A percentile compares a stretch with the other conserved stretches of the same genome.
Conservation (phyloP, 2,797 vertebrate species). For the Acomys russatus region DNA sequence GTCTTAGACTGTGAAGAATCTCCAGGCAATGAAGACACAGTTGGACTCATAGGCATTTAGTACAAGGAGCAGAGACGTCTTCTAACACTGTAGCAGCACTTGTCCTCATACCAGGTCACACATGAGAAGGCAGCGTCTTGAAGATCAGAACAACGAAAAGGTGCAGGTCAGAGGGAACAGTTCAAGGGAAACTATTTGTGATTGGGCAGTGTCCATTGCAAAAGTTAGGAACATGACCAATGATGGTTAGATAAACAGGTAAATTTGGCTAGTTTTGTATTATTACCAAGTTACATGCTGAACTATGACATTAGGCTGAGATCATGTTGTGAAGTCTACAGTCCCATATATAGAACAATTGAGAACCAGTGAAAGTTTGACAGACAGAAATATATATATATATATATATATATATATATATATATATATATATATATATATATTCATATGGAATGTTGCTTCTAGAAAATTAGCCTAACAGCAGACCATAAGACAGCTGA, state of each 20-base stretch:
- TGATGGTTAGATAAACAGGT: neutral
- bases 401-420: too few species aligned
- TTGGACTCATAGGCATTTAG: neutral
- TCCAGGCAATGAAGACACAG: neutral
- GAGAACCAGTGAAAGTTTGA: neutral
- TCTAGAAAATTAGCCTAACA: neutral
- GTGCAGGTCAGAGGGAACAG: neutral
- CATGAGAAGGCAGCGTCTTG: neutral
- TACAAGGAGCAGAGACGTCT: neutral
- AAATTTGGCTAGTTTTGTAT: neutral
- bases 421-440: neutral
- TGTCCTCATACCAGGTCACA: neutral
- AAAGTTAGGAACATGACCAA: neutral
- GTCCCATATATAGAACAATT: neutral
- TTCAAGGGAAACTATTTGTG: slow-evolving; percentile 8
- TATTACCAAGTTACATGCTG: neutral
- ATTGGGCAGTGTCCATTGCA: neutral
- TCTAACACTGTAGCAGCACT: neutral
- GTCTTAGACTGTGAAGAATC: neutral
- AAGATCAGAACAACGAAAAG: neutral
- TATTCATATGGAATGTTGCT: neutral
- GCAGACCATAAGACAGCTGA: neutral
- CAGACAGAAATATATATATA: slow-evolving; percentile 17
- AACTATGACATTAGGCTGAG: neutral
- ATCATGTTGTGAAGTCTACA: neutral